Evolutionary conservation across 2,113 vertebrate genomes (phyloP).

Genomic region (Lucifuga dentata): DNA sequence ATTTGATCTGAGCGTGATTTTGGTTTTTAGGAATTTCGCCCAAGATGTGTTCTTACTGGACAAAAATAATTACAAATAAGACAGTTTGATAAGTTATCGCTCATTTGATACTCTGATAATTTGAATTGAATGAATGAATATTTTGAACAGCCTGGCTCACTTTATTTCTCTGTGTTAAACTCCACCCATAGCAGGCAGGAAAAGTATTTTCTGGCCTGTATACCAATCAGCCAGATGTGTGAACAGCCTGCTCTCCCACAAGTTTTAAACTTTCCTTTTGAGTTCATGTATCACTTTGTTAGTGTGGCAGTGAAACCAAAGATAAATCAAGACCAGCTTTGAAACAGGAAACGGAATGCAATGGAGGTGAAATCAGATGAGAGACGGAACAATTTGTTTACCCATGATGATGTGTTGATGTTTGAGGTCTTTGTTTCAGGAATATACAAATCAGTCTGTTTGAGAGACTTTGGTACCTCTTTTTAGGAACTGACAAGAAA

Average conservation of each 20-base stretch:
- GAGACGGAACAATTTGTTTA: constrained; percentile 72
- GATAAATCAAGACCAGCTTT: constrained; percentile 75
- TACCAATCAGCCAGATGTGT: constrained; percentile 71
- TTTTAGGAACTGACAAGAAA: constrained; percentile 60
- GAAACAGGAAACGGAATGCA: constrained; percentile 59
- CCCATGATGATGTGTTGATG: constrained; percentile 76
- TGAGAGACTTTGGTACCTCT: constrained; percentile 67
- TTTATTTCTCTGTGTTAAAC: constrained; percentile 29
- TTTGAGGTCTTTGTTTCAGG: constrained; percentile 77
- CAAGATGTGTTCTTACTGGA: no score
- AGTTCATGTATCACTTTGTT: constrained; percentile 61
- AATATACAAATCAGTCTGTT: constrained; percentile 82
- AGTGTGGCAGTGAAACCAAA: constrained; percentile 64
- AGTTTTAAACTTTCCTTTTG: constrained; percentile 65
- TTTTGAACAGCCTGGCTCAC: constrained; percentile 31
- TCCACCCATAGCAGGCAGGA: constrained; percentile 41
- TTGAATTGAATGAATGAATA: no score
- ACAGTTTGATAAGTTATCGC: no score
- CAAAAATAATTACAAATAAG: no score
- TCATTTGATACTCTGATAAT: no score
- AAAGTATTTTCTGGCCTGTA: constrained; percentile 49
- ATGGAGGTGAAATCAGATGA: constrained; percentile 73
- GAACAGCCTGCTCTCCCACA: constrained; percentile 69
- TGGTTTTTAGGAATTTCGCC: no score
- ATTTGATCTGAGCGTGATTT: no score